A percentile compares a stretch with the other conserved stretches of the same genome.
Evolutionary conservation across 2,113 vertebrate genomes (phyloP).

Genomic region (Syngnathus scovelli): DNA sequence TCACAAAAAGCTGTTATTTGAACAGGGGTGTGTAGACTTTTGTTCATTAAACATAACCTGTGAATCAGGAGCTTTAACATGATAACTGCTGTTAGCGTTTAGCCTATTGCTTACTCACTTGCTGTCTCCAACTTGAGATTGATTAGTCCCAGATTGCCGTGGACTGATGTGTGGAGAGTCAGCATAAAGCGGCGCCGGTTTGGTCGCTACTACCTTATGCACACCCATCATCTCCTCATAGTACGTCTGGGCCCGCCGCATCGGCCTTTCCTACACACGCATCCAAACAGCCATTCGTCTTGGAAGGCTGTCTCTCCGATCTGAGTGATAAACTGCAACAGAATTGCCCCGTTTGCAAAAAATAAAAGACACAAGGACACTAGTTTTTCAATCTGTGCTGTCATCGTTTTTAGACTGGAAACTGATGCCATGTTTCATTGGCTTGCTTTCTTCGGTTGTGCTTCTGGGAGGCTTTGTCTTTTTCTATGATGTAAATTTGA

Average conservation of each 20-base stretch:
- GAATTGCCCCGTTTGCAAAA: constrained; percentile 72
- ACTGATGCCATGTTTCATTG: constrained; percentile 63
- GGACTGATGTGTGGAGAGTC: constrained; percentile 75
- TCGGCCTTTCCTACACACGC: constrained; percentile 57
- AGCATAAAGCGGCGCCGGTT: constrained; percentile 75
- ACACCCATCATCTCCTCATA: constrained; percentile 67
- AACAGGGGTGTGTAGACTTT: no score
- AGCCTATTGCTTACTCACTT: constrained; percentile 48
- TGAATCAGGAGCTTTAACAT: background rate
- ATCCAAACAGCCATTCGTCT: constrained; percentile 70
- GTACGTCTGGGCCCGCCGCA: constrained; percentile 55
- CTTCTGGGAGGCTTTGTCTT: background rate
- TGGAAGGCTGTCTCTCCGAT: constrained; percentile 67
- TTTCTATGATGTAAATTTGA: background rate
- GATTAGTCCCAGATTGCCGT: constrained; percentile 74
- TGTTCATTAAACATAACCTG: no score
- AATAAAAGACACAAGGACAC: constrained; percentile 51
- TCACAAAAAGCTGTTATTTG: no score
- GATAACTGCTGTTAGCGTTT: constrained; percentile 31
- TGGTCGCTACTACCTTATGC: constrained; percentile 64
- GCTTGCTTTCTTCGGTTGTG: constrained; percentile 23
- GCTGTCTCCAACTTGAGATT: constrained; percentile 73
- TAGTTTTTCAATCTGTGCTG: constrained; percentile 75
- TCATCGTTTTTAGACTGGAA: constrained; percentile 67
- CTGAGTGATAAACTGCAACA: constrained; percentile 74